phyloP scores from a whole-genome alignment of 2,113 vertebrate species.

The Platichthys flesus region DNA sequence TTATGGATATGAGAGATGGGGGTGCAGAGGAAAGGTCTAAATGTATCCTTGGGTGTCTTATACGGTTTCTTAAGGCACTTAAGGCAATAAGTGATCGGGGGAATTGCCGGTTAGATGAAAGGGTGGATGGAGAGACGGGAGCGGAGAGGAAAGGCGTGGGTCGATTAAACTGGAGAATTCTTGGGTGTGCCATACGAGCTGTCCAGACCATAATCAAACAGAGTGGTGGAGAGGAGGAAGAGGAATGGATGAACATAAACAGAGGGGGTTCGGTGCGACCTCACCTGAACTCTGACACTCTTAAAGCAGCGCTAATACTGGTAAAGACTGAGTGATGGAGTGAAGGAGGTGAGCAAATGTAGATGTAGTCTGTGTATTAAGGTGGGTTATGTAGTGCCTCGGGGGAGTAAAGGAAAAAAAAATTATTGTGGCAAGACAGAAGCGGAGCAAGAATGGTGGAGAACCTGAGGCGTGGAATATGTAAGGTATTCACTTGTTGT shows the following conservation, averaged over 20 bases:
- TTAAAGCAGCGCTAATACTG: constrained; percentile 15
- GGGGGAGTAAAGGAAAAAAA: background rate
- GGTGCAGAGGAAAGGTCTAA: constrained; percentile 36
- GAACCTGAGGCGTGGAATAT: background rate
- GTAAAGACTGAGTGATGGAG: constrained; percentile 1
- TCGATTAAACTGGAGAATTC: constrained; percentile 34
- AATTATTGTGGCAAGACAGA: background rate
- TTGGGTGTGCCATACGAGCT: background rate
- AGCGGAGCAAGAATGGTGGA: background rate
- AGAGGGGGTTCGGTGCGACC: background rate
- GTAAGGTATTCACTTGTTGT: background rate
- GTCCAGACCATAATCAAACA: constrained; percentile 26
- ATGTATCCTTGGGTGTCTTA: constrained; percentile 53
- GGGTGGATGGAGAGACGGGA: constrained; percentile 18
- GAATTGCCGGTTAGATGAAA: constrained; percentile 28
- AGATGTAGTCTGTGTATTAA: background rate
- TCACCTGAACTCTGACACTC: constrained; percentile 22
- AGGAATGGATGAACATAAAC: constrained; percentile 2
- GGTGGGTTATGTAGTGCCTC: background rate
- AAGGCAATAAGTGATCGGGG: constrained; percentile 27
- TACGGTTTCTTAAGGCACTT: constrained; percentile 51
- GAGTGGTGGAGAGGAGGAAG: background rate
- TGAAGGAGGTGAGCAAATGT: constrained; percentile 1
- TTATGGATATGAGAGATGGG: constrained; percentile 46
- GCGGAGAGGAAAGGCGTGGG: background rate